A percentile compares a stretch with the other conserved stretches of the same genome.
These are phyloP conservation scores for Protonemura montana DNA, from an alignment of 2,888 invertebrate species.

Conservation along the genomic window DNA sequence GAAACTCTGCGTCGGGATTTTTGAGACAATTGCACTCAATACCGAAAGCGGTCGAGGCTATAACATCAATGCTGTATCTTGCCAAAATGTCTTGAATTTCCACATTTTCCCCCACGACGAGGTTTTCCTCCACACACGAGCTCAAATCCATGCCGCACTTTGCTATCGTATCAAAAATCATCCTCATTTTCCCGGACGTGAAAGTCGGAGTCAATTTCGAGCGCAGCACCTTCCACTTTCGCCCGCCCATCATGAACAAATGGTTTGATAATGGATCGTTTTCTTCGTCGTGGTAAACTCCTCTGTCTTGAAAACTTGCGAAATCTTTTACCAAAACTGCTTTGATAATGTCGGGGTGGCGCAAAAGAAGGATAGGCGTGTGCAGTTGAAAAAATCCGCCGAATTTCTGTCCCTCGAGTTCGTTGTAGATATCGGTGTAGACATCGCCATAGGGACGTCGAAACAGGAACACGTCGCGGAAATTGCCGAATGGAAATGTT, in stretches of 20 bases:
- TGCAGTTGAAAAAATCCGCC: conserved; percentile 56
- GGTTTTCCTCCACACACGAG: conserved; percentile 55
- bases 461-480: conserved; percentile 64
- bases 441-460: too few relatives aligned
- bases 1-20: conserved; percentile 56
- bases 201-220: conserved; percentile 64
- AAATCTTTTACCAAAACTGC: conserved; percentile 36
- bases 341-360: conserved; percentile 52
- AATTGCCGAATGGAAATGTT: conserved; percentile 69
- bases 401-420: conserved; percentile 55
- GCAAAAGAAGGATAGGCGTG: conserved; percentile 55
- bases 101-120: conserved; percentile 1
- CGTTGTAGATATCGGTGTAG: conserved; percentile 66
- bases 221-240: conserved; percentile 63
- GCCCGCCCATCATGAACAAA: conserved; percentile 60
- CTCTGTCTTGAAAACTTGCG: conserved; percentile 45
- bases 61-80: conserved; percentile 52
- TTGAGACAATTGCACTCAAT: conserved; percentile 56
- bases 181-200: conserved; percentile 64
- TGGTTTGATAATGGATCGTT: conserved; percentile 59
- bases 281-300: conserved; percentile 39
- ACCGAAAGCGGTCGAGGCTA: conserved; percentile 60
- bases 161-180: conserved; percentile 61
- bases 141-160: conserved; percentile 55
- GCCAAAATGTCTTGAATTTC: conserved; percentile 22